These are phyloP conservation scores for Phorcus lineatus DNA, from an alignment of 2,888 invertebrate genomes.

Conservation along the genomic window DNA sequence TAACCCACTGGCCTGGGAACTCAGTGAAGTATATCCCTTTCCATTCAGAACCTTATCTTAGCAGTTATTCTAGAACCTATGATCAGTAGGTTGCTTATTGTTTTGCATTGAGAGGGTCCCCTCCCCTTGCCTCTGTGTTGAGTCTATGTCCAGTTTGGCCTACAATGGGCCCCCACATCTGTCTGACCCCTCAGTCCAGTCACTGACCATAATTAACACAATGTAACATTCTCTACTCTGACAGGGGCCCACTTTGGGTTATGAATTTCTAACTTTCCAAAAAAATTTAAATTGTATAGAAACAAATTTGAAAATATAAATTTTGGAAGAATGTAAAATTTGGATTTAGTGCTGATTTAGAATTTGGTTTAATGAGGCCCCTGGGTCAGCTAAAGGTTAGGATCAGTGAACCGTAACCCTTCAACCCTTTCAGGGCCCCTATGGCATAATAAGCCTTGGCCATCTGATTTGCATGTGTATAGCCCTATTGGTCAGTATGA, in stretches of 20 bases:
- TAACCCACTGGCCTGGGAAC: not conserved
- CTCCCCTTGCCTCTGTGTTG: slow-evolving; percentile 9
- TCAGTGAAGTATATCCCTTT: not conserved
- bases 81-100: not conserved
- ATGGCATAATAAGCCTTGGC: slow-evolving; percentile 9
- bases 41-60: not conserved
- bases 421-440: not conserved
- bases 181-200: not conserved
- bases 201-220: slow-evolving; percentile 20
- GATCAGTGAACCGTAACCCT: not conserved
- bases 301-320: not conserved
- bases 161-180: slow-evolving; percentile 1
- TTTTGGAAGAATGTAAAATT: too few species aligned
- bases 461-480: slow-evolving; percentile 24
- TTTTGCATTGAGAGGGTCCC: not conserved
- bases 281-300: not conserved
- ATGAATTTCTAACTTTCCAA: not conserved
- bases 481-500: slow-evolving; percentile 24
- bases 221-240: slow-evolving; percentile 2
- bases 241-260: slow-evolving; percentile 1
- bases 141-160: not conserved
- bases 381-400: not conserved
- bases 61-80: slow-evolving; percentile 6
- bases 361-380: not conserved
- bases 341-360: too few species aligned